A percentile compares a stretch with the other conserved stretches of the same genome.
phyloP scores from a whole-genome alignment of 2,797 vertebrate genomes.

The Pempheris klunzingeri region DNA sequence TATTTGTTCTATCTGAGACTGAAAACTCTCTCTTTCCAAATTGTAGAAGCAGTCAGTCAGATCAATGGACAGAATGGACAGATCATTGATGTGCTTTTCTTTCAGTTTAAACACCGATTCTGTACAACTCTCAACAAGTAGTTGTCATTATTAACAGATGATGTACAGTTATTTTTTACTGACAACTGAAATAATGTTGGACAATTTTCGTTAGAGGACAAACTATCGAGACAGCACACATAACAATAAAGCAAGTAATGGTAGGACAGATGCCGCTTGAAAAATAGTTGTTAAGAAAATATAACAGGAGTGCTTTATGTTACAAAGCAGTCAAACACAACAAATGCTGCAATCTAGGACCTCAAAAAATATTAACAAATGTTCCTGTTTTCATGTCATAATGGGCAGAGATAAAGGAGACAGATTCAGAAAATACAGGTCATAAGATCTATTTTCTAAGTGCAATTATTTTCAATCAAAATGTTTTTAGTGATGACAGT shows the following conservation, averaged over 20 bases:
- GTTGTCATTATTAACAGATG: conserved; percentile 15
- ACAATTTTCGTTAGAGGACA: neutral
- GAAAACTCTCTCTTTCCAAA: neutral
- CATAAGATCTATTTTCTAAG: neutral
- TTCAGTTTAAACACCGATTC: neutral
- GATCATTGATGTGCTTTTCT: neutral
- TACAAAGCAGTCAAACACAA: neutral
- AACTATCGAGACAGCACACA: neutral
- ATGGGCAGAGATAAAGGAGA: neutral
- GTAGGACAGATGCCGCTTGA: conserved; percentile 4
- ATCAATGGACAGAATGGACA: neutral
- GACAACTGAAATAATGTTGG: neutral
- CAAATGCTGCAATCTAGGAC: neutral
- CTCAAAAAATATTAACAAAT: neutral
- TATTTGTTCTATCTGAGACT: neutral
- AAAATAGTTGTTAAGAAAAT: neutral
- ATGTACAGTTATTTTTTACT: conserved; percentile 13
- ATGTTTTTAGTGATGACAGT: neutral
- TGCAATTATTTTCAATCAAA: neutral
- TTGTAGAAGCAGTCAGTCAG: neutral
- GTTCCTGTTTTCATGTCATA: neutral
- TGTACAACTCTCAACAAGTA: neutral
- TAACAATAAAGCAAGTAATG: neutral
- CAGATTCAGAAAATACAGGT: neutral
- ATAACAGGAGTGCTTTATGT: neutral